Conservation (phyloP, 2,888 invertebrate genomes). For the Tubulanus polymorphus region DNA sequence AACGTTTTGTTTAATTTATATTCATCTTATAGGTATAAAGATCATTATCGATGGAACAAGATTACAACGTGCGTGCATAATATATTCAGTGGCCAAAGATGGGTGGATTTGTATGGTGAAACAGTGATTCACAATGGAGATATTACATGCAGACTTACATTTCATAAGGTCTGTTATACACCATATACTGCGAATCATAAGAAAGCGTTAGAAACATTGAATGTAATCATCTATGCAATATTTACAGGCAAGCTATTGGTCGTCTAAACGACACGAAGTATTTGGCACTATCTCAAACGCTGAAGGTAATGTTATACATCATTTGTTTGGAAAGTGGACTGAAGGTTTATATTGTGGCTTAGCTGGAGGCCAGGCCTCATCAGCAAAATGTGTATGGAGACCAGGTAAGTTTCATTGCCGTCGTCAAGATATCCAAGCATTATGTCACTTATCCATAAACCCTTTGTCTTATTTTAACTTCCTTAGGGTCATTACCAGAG, state of each 20-base stretch:
- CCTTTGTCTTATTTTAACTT: not conserved
- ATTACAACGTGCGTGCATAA: conserved; percentile 84
- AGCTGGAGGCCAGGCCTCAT: conserved; percentile 65
- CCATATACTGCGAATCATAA: not conserved
- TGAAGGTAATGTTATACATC: conserved; percentile 60
- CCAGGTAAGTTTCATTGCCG: conserved; percentile 60
- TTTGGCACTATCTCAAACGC: conserved; percentile 62
- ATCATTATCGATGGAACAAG: conserved; percentile 75
- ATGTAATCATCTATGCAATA: conserved; percentile 5
- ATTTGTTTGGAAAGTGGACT: conserved; percentile 76
- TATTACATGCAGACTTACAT: conserved; percentile 72
- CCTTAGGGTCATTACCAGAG: conserved; percentile 70
- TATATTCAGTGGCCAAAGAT: conserved; percentile 74
- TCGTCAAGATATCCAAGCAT: not conserved
- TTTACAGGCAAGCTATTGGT: conserved; percentile 70
- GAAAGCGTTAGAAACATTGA: too few relatives aligned
- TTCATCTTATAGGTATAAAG: conserved; percentile 59
- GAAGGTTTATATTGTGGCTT: conserved; percentile 73
- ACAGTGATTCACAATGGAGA: conserved; percentile 62
- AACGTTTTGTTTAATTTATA: not conserved
- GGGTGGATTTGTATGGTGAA: conserved; percentile 85
- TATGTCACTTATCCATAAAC: not conserved
- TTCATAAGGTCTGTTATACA: conserved; percentile 81
- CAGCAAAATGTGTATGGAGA: conserved; percentile 73
- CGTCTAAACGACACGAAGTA: conserved; percentile 73